These are phyloP conservation scores for Stenichneumon culpator DNA, from an alignment of 2,888 invertebrate genomes.

Conservation along the genomic window DNA sequence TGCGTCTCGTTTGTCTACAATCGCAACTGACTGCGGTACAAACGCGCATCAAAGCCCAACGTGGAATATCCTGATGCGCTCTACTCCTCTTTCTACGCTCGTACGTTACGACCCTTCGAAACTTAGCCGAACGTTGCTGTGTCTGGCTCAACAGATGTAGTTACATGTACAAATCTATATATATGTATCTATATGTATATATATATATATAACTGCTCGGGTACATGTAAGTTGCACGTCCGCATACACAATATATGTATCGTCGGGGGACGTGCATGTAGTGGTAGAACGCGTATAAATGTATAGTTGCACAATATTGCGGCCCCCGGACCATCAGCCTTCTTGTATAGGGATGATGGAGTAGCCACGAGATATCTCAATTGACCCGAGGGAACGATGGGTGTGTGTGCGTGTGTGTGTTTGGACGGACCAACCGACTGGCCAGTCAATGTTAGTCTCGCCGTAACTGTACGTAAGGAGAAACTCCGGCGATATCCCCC, in stretches of 20 bases:
- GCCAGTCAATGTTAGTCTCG: slow-evolving; percentile 52
- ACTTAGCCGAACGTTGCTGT: slow-evolving; percentile 37
- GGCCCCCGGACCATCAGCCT: slow-evolving; percentile 55
- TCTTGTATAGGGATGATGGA: slow-evolving; percentile 71
- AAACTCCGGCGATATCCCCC: slow-evolving; percentile 46
- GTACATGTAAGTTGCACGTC: neutral
- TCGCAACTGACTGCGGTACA: slow-evolving; percentile 38
- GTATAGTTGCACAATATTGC: slow-evolving; percentile 71
- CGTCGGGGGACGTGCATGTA: neutral
- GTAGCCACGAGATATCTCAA: slow-evolving; percentile 77
- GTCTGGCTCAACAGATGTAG: slow-evolving; percentile 39
- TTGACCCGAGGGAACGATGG: slow-evolving; percentile 77
- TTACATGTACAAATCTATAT: slow-evolving; percentile 20
- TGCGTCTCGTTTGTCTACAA: slow-evolving; percentile 51
- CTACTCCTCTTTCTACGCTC: neutral
- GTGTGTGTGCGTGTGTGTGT: slow-evolving; percentile 38
- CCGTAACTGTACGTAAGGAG: slow-evolving; percentile 37
- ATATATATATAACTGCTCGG: neutral
- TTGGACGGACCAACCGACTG: slow-evolving; percentile 51
- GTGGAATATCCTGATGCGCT: slow-evolving; percentile 10
- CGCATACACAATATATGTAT: slow-evolving; percentile 8
- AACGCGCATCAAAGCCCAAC: slow-evolving; percentile 37
- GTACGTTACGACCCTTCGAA: slow-evolving; percentile 45
- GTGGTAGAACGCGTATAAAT: slow-evolving; percentile 22
- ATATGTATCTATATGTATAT: no score